phyloP scores from a whole-genome alignment of 2,113 vertebrate genomes.

The Pelobates fuscus region DNA sequence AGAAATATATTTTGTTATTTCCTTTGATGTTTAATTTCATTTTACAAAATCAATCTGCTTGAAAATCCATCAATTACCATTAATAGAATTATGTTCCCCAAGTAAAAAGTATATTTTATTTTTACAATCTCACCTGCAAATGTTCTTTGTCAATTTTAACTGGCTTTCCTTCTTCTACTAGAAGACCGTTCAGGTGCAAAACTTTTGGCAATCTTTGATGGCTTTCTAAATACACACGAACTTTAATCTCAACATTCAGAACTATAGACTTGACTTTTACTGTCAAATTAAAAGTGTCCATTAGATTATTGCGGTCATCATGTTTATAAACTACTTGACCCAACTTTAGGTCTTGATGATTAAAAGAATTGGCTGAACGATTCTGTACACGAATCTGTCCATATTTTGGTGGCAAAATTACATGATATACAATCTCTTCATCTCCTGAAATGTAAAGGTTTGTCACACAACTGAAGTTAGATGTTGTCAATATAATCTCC shows the following conservation, averaged over 20 bases:
- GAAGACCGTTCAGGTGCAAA: slow-evolving; percentile 68
- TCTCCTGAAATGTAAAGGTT: slow-evolving; percentile 83
- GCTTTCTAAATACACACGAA: slow-evolving; percentile 78
- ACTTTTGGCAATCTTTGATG: slow-evolving; percentile 71
- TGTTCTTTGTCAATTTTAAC: slow-evolving; percentile 77
- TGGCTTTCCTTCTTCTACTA: slow-evolving; percentile 86
- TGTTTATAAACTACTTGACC: slow-evolving; percentile 76
- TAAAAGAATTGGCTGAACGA: slow-evolving; percentile 67
- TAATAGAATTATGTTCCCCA: too few relatives aligned
- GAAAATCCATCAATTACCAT: too few relatives aligned
- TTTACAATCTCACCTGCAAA: slow-evolving; percentile 71
- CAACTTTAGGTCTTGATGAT: slow-evolving; percentile 72
- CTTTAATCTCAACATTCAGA: slow-evolving; percentile 63
- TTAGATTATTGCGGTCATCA: slow-evolving; percentile 69
- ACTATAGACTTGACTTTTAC: slow-evolving; percentile 66
- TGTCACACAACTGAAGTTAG: slow-evolving; percentile 77
- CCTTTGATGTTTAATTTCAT: too few relatives aligned
- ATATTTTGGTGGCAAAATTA: slow-evolving; percentile 68
- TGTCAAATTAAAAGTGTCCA: slow-evolving; percentile 76
- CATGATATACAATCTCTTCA: slow-evolving; percentile 67
- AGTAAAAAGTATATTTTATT: too few relatives aligned
- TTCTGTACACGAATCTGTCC: slow-evolving; percentile 71
- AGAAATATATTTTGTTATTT: too few relatives aligned
- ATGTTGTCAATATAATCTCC: slow-evolving; percentile 63
- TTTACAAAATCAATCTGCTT: too few relatives aligned